Evolutionary conservation across 2,888 invertebrate species (phyloP), one percentile per base, ranked within the genome.

Genomic region (Scotopteryx bipunctaria): DNA sequence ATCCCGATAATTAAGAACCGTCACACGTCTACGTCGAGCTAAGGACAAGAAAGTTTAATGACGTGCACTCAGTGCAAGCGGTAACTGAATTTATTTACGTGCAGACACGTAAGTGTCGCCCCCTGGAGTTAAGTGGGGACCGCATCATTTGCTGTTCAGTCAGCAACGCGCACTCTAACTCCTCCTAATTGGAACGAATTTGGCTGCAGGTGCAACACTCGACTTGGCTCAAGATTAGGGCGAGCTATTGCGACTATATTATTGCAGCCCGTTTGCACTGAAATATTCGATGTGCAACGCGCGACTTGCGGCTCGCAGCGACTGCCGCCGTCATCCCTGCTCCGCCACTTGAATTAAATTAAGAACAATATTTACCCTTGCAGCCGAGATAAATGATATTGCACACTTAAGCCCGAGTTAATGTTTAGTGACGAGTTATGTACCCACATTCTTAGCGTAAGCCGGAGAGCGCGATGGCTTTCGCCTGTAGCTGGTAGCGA

Each of bases 131-230:
- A 83, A 89, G 85, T 84, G 87, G 81, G 81, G 78, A 86, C 89
- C 87, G 86, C 87, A 88, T 87, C 89, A 88, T 90, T 90, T 87
- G 84, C 86, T 82, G 86, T 85, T 86, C 87, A 86, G 86, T 83
- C 83, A 78, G 81, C 82, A 76, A 76, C 80, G 84, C 83, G 81
- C 82, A 81, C 87, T 86, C 83, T 86, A 86, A 87, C 88, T 87
- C 83, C 80, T 86, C 81, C 86, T 90, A 90, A 90, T 89, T 90
- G 89, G 89, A 88, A 85, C 83, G 78, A 88, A 86, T 88, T 90
- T 88, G 90, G 89, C 88, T 90, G 82, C 89, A 90, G 89, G 89
- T 90, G 89, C 87, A 85, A 83, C 78, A 85, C 89, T 88, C 77
- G 79, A 88, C 78, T 83, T 86, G 84, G 87, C 87, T 89, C 86